These are phyloP conservation scores for Brachystomella parvula DNA, from an alignment of 1,140 invertebrate species.

Conservation along the genomic window DNA sequence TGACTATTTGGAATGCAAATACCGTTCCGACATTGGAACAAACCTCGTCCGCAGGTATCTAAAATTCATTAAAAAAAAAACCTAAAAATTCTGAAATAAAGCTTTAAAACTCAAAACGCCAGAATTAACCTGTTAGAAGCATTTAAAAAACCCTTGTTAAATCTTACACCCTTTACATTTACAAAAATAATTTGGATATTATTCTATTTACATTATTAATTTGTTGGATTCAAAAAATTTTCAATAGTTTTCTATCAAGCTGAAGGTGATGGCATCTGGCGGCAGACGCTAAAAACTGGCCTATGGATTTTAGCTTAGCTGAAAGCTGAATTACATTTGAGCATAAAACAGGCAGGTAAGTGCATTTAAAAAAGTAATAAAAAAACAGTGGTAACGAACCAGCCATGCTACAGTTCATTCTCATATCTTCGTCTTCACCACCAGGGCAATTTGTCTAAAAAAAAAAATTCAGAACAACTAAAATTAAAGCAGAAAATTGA, in stretches of 20 bases:
- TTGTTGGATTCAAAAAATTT: too few species aligned
- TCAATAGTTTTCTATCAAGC: not conserved
- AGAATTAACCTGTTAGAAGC: not conserved
- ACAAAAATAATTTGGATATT: too few species aligned
- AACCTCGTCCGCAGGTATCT: conserved; percentile 7
- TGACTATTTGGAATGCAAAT: not conserved
- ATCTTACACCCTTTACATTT: too few species aligned
- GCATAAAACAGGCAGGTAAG: not conserved
- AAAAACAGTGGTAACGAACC: not conserved
- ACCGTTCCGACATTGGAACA: not conserved
- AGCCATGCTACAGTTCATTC: conserved; percentile 14
- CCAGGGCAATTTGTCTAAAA: conserved; percentile 61
- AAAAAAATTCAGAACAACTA: too few species aligned
- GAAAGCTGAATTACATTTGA: not conserved
- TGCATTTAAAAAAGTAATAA: conserved; percentile 19
- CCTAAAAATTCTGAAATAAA: not conserved
- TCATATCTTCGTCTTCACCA: conserved; percentile 58
- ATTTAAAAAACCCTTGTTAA: not conserved
- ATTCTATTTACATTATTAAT: too few species aligned
- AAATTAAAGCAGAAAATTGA: conserved; percentile 45
- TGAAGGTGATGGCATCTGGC: not conserved
- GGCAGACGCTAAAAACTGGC: not conserved
- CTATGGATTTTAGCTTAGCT: not conserved
- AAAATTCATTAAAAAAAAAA: not conserved
- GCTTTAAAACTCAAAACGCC: not conserved